A percentile compares a stretch with the other conserved stretches of the same genome.
Conservation (phyloP, 2,113 vertebrate species). For the Myocastor coypus region DNA sequence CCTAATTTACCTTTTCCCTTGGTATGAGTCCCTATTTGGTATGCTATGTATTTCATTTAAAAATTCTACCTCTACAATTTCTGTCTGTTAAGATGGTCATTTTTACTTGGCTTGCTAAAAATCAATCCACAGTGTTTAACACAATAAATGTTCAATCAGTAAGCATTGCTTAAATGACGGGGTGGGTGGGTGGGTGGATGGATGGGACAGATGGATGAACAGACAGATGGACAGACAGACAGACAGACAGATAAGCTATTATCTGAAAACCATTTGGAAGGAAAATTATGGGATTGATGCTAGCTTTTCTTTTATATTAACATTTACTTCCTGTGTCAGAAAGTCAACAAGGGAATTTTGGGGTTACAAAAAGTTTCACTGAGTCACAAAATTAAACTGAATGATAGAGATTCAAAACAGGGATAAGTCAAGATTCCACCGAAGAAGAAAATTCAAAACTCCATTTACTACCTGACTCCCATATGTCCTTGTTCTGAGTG, state of each 20-base stretch:
- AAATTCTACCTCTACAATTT: background rate
- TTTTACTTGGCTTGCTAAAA: constrained; percentile 28
- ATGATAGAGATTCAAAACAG: background rate
- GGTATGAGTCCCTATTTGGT: background rate
- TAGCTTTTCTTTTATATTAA: background rate
- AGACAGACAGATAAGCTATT: background rate
- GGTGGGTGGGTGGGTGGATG: background rate
- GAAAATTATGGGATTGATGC: background rate
- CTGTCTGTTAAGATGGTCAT: background rate
- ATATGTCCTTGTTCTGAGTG: background rate
- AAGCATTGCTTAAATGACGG: background rate
- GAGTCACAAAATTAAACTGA: constrained; percentile 32
- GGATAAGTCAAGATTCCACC: background rate
- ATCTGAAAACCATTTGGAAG: constrained; percentile 25
- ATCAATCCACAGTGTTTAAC: background rate
- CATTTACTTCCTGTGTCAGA: background rate
- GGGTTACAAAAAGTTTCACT: background rate
- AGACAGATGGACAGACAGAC: background rate
- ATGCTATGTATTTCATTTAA: background rate
- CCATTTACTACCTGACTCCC: background rate
- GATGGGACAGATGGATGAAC: background rate
- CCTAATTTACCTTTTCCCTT: constrained; percentile 1
- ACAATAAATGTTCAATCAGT: background rate
- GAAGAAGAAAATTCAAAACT: background rate
- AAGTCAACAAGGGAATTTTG: background rate